Evolutionary conservation across 2,113 vertebrate genomes (phyloP), one percentile per base, ranked within the genome.

Genomic region (Callipepla californica): DNA sequence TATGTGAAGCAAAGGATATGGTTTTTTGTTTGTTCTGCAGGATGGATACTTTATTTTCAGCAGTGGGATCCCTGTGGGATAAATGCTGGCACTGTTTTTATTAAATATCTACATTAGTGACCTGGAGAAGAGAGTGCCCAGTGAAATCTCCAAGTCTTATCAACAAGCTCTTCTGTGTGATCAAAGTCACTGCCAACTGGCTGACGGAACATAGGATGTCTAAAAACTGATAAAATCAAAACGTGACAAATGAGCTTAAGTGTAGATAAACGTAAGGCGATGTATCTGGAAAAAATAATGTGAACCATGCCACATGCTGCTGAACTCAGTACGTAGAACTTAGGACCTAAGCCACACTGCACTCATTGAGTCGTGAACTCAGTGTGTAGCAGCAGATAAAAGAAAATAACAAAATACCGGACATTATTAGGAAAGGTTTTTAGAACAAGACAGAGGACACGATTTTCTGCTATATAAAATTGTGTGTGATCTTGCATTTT

Each of bases 31-130:
- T 53, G 20, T 73, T 85, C 85, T 85, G 57, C 45, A 62, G 67
- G 42, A 89, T 53, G 7, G 38, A 36, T 68, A 51, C 48, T 51
- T 78, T 8, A 68, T 81, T 91, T 91, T 91, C 70, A 66, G 11
- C 20, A 66, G 17, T 9, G 22, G 68, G n/a, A 18, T 81, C n/a
- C 34, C 48, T 68, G 58, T 63, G 22, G 38, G 44, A 45, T 62
- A 74, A 50, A 86, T 57, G 40, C 16, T 58, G 55, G 53, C 69
- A 82, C 4, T 9, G 14, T 5, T 73, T 91, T 91, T 91, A 76
- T 80, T 89, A 85, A 85, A 82, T 53, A 42, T 87, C 79, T 92
- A 93, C 55, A 55, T 87, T 36, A 48, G 7, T 67, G 36, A 25
- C 34, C 26, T 53, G 12, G 16, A 74, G 62, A 87, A 87, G 22